Evolutionary conservation across 2,113 vertebrate genomes (phyloP).

Genomic region (Grallaria varia): DNA sequence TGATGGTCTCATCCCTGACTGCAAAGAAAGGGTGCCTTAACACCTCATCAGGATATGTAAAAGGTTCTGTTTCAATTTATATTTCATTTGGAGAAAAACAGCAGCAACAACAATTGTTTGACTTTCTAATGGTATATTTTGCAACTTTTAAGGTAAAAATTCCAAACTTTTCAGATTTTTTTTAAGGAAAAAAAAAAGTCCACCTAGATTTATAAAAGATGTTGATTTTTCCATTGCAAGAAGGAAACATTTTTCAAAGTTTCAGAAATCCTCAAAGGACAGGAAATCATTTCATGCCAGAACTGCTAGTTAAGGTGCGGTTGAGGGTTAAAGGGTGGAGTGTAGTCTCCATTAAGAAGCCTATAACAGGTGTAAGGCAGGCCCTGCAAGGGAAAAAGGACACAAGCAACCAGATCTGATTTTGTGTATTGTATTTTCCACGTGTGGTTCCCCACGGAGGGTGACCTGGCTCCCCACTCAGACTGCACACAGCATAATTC

Average conservation of each 20-base stretch:
- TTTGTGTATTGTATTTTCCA: not conserved
- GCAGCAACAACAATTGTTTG: not conserved
- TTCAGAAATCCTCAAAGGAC: not conserved
- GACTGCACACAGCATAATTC: not conserved
- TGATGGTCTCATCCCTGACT: not conserved
- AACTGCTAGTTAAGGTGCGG: not conserved
- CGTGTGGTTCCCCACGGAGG: rapidly evolving
- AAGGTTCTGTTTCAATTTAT: not conserved
- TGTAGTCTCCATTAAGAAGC: not conserved
- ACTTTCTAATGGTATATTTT: not conserved
- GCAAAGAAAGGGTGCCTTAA: not conserved
- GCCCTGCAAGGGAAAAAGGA: not conserved
- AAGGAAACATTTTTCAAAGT: not conserved
- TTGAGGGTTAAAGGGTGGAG: rapidly evolving
- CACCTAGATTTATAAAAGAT: not conserved
- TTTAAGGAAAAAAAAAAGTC: rapidly evolving
- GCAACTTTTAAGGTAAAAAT: not conserved
- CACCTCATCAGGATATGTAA: not conserved
- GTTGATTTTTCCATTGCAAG: not conserved
- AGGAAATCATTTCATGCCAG: not conserved
- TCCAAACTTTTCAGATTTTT: not conserved
- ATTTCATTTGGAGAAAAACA: not conserved
- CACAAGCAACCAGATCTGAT: not conserved
- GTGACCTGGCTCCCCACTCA: not conserved
- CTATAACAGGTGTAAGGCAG: not conserved